Conservation (phyloP, 2,113 vertebrate species). For the Scomber japonicus region DNA sequence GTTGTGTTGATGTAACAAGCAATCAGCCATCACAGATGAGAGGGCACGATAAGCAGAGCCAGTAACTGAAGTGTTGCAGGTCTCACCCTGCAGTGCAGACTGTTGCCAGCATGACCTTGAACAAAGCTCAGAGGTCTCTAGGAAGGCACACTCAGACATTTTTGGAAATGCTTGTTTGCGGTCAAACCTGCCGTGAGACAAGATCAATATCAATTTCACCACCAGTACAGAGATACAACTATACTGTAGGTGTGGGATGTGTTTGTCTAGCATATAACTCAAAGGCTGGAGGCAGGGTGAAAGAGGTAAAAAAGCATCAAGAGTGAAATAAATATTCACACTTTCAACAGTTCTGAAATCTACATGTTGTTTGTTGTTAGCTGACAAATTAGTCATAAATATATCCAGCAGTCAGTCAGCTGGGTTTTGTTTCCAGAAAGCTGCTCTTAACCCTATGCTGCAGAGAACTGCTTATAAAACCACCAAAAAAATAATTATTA, state of each 20-base stretch:
- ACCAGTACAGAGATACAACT: conserved; percentile 9
- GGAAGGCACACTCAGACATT: neutral
- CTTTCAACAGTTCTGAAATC: neutral
- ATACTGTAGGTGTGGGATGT: neutral
- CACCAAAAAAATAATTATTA: no score
- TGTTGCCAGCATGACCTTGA: neutral
- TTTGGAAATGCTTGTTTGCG: neutral
- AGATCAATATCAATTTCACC: conserved; percentile 38
- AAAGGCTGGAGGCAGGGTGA: conserved; percentile 2
- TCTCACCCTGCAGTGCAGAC: neutral
- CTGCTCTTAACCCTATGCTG: no score
- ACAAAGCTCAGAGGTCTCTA: neutral
- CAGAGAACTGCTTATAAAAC: neutral
- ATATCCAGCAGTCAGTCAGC: neutral
- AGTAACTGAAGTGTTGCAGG: neutral
- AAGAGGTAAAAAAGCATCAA: no score
- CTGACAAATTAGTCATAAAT: neutral
- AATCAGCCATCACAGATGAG: neutral
- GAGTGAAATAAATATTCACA: neutral
- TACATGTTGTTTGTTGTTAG: neutral
- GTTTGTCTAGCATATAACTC: conserved; percentile 4
- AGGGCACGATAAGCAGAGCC: neutral
- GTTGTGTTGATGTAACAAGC: neutral
- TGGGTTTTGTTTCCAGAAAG: neutral
- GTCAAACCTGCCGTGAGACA: conserved; percentile 13